Base-by-base conservation (phyloP, 2,888 invertebrate species). In the Toxonevra muliebris region DNA sequence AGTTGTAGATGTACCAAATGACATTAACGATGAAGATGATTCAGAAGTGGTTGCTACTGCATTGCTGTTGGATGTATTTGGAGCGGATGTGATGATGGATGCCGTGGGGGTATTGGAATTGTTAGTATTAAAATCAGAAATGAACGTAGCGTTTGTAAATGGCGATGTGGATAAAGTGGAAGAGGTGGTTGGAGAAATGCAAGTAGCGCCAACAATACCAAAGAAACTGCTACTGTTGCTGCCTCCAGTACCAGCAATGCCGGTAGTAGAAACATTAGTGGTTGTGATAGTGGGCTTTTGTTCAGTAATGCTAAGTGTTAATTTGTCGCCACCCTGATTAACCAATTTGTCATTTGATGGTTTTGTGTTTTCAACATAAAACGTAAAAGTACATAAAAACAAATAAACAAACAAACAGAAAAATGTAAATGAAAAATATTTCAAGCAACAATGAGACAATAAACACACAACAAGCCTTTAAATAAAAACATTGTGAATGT, bases 301-400 rank as follows among this genome's bases (percentile, higher is more conserved):
- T 80, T 90, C 90, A 76, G 88, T 88, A 76, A 91, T 89, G 71
- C 89, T 88, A 69, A 91, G 84, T 65, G 91, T 91, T 80, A 91
- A 83, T 82, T 90, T 91, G 82, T 91, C 91, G 77, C 91, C 91
- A 74, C 91, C 91, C 91, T 91, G 80, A 65, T n/a, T 50, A 11
- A 58, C 9, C n/a, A 17, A 64, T 60, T 50, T 64, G 11, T 40
- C 15, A 53, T 42, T 19, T n/a, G 17, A 62, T 43, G 5, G 43
- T 12, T 20, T 43, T 19, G 17, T 48, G 45, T 53, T 55, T 43
- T 41, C 20, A 65, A 69, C 57, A 62, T 54, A 55, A 55, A 60
- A 61, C 50, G 52, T 15, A 42, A 42, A 64, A 43, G 55, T 30
- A 69, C 42, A 74, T 70, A 71, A 68, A 74, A 70, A 76, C 64